Evolutionary conservation across 2,797 vertebrate species (phyloP).

Genomic region (Falco concolor): DNA sequence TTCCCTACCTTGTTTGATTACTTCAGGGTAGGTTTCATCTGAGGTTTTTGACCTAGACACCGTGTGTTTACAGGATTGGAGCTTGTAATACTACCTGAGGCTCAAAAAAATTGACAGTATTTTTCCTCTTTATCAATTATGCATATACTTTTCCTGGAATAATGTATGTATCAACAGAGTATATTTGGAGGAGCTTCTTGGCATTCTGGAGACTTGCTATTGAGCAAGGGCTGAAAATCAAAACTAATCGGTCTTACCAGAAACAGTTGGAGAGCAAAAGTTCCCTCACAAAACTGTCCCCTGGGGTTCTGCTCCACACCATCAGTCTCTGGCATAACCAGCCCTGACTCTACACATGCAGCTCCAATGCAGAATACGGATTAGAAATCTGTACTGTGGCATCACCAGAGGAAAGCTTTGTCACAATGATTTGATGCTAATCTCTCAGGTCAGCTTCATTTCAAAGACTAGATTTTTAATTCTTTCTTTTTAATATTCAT

Average conservation of each 20-base stretch:
- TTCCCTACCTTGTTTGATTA: neutral
- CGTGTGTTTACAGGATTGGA: neutral
- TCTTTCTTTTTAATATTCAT: neutral
- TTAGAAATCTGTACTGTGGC: neutral
- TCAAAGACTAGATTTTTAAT: neutral
- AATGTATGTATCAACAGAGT: neutral
- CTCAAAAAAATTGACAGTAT: neutral
- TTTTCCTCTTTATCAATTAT: constrained; percentile 21
- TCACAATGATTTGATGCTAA: neutral
- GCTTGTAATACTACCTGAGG: neutral
- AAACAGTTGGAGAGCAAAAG: neutral
- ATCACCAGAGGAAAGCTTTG: neutral
- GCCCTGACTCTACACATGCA: neutral
- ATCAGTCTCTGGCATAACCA: neutral
- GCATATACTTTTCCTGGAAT: neutral
- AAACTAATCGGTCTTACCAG: constrained; percentile 3
- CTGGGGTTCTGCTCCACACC: neutral
- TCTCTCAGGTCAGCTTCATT: neutral
- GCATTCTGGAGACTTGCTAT: neutral
- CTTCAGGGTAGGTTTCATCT: neutral
- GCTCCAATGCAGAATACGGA: neutral
- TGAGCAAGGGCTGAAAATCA: neutral
- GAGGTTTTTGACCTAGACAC: neutral
- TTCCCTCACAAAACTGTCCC: neutral
- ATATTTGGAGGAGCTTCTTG: neutral